phyloP scores from a whole-genome alignment of 2,888 invertebrate genomes.

The Drosophila affinis region DNA sequence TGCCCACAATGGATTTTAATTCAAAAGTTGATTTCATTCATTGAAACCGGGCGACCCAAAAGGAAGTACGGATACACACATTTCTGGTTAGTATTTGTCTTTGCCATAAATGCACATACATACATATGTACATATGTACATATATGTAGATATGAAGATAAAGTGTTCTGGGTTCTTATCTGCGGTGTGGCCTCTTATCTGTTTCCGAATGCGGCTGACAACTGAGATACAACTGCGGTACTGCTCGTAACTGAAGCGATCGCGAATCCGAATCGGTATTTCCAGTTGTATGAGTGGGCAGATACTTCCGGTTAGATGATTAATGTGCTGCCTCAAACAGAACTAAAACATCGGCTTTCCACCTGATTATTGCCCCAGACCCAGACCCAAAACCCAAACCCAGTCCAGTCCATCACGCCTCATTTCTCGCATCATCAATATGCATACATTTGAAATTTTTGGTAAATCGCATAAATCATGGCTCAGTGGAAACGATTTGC shows the following conservation, averaged over 20 bases:
- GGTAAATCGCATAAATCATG: conserved; percentile 34
- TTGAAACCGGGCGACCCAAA: neutral
- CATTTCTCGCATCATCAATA: conserved; percentile 27
- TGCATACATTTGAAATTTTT: conserved; percentile 13
- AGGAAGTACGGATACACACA: neutral
- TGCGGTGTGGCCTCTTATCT: conserved; percentile 6
- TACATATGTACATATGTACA: neutral
- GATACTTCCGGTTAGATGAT: conserved; percentile 20
- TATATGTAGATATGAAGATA: too few relatives aligned
- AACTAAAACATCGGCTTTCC: neutral
- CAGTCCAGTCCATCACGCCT: conserved; percentile 15
- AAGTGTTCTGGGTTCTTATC: conserved; percentile 4
- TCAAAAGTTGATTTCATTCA: conserved; percentile 36
- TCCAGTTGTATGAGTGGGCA: neutral
- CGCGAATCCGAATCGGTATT: neutral
- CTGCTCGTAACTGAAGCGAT: neutral
- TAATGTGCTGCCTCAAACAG: neutral
- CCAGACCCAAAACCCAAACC: neutral
- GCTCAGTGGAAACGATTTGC: conserved; percentile 48
- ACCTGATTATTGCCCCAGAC: neutral
- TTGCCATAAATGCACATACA: neutral
- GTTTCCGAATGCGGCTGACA: neutral
- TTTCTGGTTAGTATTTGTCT: conserved; percentile 24
- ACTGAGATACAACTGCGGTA: neutral
- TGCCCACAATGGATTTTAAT: conserved; percentile 14